phyloP scores from a whole-genome alignment of 2,888 invertebrate genomes.

The Caenorhabditis afra region DNA sequence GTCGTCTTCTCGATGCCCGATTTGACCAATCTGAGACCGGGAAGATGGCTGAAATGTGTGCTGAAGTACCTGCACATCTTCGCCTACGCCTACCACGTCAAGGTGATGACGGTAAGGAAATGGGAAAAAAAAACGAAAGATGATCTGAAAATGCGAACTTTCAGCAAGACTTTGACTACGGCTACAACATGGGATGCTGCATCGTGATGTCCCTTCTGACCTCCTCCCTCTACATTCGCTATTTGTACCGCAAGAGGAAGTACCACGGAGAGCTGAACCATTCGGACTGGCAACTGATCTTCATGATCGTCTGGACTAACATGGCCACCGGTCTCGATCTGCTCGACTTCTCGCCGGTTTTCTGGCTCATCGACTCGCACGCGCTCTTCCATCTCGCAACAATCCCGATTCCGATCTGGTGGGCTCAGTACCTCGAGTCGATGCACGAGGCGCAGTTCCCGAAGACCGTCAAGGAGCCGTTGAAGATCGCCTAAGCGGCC shows the following conservation, averaged over 20 bases:
- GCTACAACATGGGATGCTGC: conserved; percentile 73
- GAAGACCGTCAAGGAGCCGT: background rate
- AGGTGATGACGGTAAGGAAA: conserved; percentile 55
- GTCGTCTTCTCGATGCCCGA: conserved; percentile 50
- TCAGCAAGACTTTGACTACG: conserved; percentile 71
- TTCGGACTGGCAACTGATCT: conserved; percentile 60
- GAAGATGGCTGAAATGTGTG: conserved; percentile 13
- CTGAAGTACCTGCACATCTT: conserved; percentile 21
- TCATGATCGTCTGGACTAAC: conserved; percentile 62
- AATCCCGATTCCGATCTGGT: conserved; percentile 70
- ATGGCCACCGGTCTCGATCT: conserved; percentile 66
- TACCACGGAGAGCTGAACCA: conserved; percentile 23
- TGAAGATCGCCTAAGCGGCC: conserved; percentile 15
- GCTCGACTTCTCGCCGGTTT: conserved; percentile 74
- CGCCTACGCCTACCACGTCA: conserved; percentile 51
- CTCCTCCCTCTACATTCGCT: conserved; percentile 65
- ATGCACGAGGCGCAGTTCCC: background rate
- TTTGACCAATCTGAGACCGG: conserved; percentile 8
- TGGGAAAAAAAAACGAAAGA: too few relatives aligned
- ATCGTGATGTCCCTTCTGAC: conserved; percentile 61
- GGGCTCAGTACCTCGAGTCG: conserved; percentile 59
- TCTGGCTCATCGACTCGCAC: conserved; percentile 75
- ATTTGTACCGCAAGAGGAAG: background rate
- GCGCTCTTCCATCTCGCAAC: conserved; percentile 75
- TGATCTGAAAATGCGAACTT: conserved; percentile 7